Conservation (phyloP, 53 echinoderm and acorn worm genomes). For the Mesocentrotus franciscanus region DNA sequence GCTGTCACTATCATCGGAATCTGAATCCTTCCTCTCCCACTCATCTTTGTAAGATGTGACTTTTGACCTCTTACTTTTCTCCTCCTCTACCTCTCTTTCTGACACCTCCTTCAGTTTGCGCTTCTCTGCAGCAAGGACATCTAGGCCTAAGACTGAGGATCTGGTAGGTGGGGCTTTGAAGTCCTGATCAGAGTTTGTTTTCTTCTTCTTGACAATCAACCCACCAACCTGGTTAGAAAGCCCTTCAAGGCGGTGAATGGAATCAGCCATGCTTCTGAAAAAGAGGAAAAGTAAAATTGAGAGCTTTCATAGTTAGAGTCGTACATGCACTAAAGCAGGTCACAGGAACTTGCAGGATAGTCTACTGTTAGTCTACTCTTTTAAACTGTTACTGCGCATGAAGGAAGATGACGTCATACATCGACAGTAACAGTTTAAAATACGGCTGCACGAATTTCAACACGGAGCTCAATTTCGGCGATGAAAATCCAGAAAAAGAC, state of each 20-base stretch:
- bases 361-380: no score
- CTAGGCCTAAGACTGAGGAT: conserved; percentile 85
- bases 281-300: background rate
- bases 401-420: no score
- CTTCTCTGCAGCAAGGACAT: conserved; percentile 85
- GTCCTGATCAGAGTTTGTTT: conserved; percentile 18
- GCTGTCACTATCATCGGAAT: conserved; percentile 17
- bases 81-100: conserved; percentile 75
- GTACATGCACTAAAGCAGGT: no score
- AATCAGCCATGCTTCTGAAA: conserved; percentile 50
- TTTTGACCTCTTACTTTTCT: conserved; percentile 83
- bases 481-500: no score
- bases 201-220: conserved; percentile 88
- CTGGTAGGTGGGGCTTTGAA: conserved; percentile 78
- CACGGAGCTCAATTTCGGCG: no score
- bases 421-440: no score
- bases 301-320: background rate
- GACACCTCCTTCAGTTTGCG: conserved; percentile 78
- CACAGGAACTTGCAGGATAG: no score
- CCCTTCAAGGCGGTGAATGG: conserved; percentile 90
- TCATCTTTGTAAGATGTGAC: conserved; percentile 83
- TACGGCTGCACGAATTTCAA: no score
- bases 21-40: conserved; percentile 75
- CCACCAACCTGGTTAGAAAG: conserved; percentile 84
- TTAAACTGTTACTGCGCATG: no score